Percentiles rank a stretch among this genome's conserved stretches.
These are phyloP conservation scores for Solenopsis invicta DNA, from an alignment of 1,140 invertebrate species.

Conservation along the genomic window DNA sequence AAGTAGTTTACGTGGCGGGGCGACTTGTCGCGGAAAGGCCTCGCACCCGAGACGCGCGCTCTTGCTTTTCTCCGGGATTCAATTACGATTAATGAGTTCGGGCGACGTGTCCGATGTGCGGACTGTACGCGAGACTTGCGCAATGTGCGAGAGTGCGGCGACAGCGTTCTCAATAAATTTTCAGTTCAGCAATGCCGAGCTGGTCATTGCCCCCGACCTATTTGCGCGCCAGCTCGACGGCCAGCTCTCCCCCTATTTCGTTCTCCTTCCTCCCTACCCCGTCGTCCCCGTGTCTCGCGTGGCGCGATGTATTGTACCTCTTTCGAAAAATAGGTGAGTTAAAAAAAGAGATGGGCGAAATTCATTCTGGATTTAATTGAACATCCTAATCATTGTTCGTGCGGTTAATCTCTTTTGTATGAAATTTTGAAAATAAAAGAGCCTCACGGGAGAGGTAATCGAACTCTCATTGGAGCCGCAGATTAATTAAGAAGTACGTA, in stretches of 20 bases:
- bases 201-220: slow-evolving; percentile 83
- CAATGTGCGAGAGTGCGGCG: slow-evolving; percentile 75
- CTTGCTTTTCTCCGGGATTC: slow-evolving; percentile 52
- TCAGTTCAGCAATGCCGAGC: slow-evolving; percentile 72
- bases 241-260: slow-evolving; percentile 45
- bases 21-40: slow-evolving; percentile 36
- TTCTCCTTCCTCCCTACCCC: slow-evolving; percentile 31
- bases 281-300: background rate
- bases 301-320: background rate
- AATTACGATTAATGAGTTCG: slow-evolving; percentile 43
- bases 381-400: background rate
- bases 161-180: slow-evolving; percentile 83
- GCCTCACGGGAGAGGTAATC: background rate
- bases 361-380: background rate
- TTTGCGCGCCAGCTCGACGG: slow-evolving; percentile 72
- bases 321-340: slow-evolving; percentile 15
- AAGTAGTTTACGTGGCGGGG: slow-evolving; percentile 57
- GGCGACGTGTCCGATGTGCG: slow-evolving; percentile 26
- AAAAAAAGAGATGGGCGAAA: slow-evolving; percentile 6
- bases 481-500: slow-evolving; percentile 9
- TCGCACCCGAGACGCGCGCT: slow-evolving; percentile 2
- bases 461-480: background rate
- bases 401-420: background rate
- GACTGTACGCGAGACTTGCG: slow-evolving; percentile 70
- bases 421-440: slow-evolving; percentile 2